Conservation (phyloP, 2,888 invertebrate species). For the Polyploca ridens region DNA sequence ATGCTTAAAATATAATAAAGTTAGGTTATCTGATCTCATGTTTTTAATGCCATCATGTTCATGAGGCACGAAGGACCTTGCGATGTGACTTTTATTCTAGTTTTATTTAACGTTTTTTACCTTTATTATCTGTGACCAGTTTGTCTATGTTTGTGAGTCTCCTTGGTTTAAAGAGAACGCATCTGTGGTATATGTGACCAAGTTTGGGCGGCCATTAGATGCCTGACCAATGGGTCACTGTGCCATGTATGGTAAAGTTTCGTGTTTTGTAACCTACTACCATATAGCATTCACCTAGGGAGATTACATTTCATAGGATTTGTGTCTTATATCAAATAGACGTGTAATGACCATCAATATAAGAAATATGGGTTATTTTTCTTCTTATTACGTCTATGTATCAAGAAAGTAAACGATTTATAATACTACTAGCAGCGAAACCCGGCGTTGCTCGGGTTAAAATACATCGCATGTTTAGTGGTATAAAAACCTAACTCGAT, state of each 20-base stretch:
- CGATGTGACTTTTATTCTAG: constrained; percentile 9
- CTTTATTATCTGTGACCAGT: constrained; percentile 14
- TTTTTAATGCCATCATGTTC: constrained; percentile 11
- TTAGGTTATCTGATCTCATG: constrained; percentile 10
- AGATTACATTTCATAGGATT: not conserved
- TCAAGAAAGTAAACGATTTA: not conserved
- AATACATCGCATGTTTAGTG: no score
- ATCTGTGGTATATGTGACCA: constrained; percentile 32
- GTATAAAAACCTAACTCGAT: no score
- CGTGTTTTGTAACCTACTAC: constrained; percentile 27
- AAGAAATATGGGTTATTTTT: not conserved
- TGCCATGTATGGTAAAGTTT: constrained; percentile 29
- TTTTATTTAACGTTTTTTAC: not conserved
- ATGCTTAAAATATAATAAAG: constrained; percentile 19
- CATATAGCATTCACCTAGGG: constrained; percentile 3
- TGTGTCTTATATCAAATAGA: not conserved
- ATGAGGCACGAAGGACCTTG: constrained; percentile 7
- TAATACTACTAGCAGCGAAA: no score
- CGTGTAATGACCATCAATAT: not conserved
- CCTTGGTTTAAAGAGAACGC: constrained; percentile 29
- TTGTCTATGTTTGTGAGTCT: constrained; percentile 17
- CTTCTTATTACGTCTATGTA: not conserved
- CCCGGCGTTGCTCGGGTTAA: no score
- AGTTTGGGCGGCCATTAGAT: constrained; percentile 32
- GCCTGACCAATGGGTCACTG: constrained; percentile 24